Conservation (phyloP, 1,140 invertebrate species). For the Ceratitis capitata region DNA sequence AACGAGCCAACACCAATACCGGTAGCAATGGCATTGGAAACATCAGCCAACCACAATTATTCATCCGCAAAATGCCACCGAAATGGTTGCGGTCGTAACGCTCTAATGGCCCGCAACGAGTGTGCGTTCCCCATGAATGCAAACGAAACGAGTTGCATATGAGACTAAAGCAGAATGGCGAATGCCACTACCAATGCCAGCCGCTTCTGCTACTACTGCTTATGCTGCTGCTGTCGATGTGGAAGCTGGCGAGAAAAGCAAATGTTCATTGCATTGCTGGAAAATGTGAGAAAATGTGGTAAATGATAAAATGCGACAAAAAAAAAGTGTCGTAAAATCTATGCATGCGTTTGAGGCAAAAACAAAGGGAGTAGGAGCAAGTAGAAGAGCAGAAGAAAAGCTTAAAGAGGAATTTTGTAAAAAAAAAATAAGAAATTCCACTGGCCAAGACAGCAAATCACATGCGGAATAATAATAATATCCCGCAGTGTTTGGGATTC, state of each 20-base stretch:
- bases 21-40: constrained; percentile 23
- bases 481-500: neutral
- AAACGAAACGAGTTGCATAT: constrained; percentile 14
- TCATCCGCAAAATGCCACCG: constrained; percentile 35
- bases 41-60: constrained; percentile 21
- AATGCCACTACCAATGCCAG: constrained; percentile 1
- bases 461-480: neutral
- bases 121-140: constrained; percentile 31
- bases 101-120: constrained; percentile 28
- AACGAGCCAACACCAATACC: neutral
- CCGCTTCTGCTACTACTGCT: neutral
- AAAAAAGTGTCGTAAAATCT: neutral
- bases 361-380: neutral
- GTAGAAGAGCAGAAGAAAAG: neutral
- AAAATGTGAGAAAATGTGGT: neutral
- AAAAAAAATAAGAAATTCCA: neutral
- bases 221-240: neutral
- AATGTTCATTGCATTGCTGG: neutral
- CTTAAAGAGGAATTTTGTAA: neutral
- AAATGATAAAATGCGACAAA: neutral
- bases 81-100: constrained; percentile 30
- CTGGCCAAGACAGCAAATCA: neutral
- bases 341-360: neutral
- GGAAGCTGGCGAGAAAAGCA: neutral
- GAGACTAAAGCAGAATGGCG: neutral